A percentile compares a stretch with the other conserved stretches of the same genome.
These are phyloP conservation scores for Syngnathus scovelli DNA, from an alignment of 2,113 vertebrate genomes.

Conservation along the genomic window DNA sequence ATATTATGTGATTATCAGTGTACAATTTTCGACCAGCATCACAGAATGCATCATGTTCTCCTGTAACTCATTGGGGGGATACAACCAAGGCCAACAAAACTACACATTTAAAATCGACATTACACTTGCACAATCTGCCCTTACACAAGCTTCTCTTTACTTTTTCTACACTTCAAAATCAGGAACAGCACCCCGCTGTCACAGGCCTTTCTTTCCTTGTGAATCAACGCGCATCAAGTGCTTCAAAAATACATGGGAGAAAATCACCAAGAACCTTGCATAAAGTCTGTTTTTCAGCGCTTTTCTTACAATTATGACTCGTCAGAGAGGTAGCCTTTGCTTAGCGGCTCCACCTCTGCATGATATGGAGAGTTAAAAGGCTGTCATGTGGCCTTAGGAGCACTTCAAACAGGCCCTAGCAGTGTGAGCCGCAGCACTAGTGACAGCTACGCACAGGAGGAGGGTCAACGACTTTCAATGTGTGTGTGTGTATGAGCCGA, in stretches of 20 bases:
- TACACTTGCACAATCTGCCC: neutral
- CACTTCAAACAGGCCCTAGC: conserved; percentile 59
- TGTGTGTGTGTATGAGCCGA: conserved; percentile 4
- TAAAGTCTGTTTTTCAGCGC: conserved; percentile 32
- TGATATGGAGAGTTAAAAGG: conserved; percentile 55
- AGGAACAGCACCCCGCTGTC: conserved; percentile 16
- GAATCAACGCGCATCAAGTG: conserved; percentile 30
- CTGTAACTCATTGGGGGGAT: neutral
- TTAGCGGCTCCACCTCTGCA: conserved; percentile 37
- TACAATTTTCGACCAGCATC: neutral
- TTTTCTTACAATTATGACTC: conserved; percentile 30
- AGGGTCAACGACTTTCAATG: conserved; percentile 41
- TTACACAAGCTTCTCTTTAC: neutral
- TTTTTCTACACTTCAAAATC: conserved; percentile 1
- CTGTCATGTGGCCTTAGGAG: conserved; percentile 56
- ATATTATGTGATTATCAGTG: neutral
- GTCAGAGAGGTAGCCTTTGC: conserved; percentile 36
- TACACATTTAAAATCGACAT: neutral
- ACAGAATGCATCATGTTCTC: neutral
- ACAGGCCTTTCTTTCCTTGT: conserved; percentile 10
- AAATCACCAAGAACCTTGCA: conserved; percentile 33
- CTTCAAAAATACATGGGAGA: conserved; percentile 43
- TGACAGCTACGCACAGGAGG: conserved; percentile 42
- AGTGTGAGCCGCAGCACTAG: conserved; percentile 48
- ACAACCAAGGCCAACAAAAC: neutral